A percentile compares a stretch with the other conserved stretches of the same genome.
These are phyloP conservation scores for Chascanopsetta lugubris DNA, from an alignment of 2,113 vertebrate genomes.

Conservation along the genomic window DNA sequence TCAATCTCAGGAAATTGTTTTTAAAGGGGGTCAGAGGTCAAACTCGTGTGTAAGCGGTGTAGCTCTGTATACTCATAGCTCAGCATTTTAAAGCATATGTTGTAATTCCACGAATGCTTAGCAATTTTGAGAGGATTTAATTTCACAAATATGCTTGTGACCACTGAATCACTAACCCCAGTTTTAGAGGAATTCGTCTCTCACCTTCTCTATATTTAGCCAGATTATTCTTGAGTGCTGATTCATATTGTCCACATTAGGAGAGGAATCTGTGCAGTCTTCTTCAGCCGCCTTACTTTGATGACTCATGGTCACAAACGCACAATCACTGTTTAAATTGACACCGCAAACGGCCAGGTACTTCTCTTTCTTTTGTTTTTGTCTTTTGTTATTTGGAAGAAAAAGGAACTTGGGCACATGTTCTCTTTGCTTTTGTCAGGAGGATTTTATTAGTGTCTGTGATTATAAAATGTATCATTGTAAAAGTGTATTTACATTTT, in stretches of 20 bases:
- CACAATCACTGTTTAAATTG: conserved; percentile 34
- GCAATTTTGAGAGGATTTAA: background rate
- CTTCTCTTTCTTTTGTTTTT: conserved; percentile 28
- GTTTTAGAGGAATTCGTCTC: conserved; percentile 17
- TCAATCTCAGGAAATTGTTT: conserved; percentile 36
- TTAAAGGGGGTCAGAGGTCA: conserved; percentile 30
- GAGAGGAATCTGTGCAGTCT: conserved; percentile 30
- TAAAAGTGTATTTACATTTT: conserved; percentile 20
- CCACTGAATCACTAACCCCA: conserved; percentile 4
- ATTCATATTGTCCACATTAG: conserved; percentile 59
- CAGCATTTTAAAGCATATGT: conserved; percentile 1
- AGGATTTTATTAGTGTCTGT: background rate
- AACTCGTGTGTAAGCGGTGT: background rate
- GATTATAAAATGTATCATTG: background rate
- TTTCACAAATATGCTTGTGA: background rate
- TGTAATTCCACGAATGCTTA: background rate
- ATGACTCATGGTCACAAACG: conserved; percentile 49
- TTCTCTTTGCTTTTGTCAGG: background rate
- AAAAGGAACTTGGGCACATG: conserved; percentile 28
- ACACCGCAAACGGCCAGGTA: background rate
- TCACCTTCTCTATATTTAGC: conserved; percentile 38
- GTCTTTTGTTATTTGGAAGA: background rate
- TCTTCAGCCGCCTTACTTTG: conserved; percentile 24
- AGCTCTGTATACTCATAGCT: conserved; percentile 10
- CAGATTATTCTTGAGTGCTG: conserved; percentile 54